Base-by-base conservation (phyloP, 1,140 invertebrate species). In the Antheraea pernyi region DNA sequence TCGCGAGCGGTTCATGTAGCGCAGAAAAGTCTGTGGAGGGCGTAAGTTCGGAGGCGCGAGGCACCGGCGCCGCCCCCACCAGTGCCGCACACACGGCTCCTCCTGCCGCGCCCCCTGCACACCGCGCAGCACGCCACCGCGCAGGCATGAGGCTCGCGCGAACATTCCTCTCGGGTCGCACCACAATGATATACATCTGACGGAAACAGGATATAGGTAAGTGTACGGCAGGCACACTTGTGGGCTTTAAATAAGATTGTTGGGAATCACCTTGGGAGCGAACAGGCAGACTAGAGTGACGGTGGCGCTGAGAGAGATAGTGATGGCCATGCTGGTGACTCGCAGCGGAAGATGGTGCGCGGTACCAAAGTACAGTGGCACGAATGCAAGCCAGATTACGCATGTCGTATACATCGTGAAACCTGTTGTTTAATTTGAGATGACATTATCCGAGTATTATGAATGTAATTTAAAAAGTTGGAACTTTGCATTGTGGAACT, bases 401-500 rank as follows among this genome's bases (percentile, higher is more conserved):
- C 97, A 98, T 6, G 97, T 98, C 7, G 98, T 99, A 88, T 99
- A 99, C 98, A 99, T 99, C 11, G 98, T 98, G 92, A 99, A 98
- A 70, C 98, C 98, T 96, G 83, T 4, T 4, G 22, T 30, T 30
- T 30, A 30, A 30, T 30, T 30, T 30, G 22, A 30, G 22, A 30
- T 37, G 48, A 64, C 6, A 22, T 42, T 61, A 22, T 19, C 19
- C 0, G 16, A 7, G 30, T 48, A 42, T 42, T 30, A 30, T 30
- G 22, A 30, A 30, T 30, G 22, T 30, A 30, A 30, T 30, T 30
- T 30, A 2, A 30, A 30, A 30, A 30, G 1, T 2, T 30, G 22
- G 4, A 4, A 1, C 22, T 1, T 30, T 30, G 22, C 22, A 30
- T 30, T 30, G 22, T 30, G 22, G 22, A 30, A 30, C 22, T 1